phyloP scores from a whole-genome alignment of 2,888 invertebrate genomes.

The Chalcis sispes region DNA sequence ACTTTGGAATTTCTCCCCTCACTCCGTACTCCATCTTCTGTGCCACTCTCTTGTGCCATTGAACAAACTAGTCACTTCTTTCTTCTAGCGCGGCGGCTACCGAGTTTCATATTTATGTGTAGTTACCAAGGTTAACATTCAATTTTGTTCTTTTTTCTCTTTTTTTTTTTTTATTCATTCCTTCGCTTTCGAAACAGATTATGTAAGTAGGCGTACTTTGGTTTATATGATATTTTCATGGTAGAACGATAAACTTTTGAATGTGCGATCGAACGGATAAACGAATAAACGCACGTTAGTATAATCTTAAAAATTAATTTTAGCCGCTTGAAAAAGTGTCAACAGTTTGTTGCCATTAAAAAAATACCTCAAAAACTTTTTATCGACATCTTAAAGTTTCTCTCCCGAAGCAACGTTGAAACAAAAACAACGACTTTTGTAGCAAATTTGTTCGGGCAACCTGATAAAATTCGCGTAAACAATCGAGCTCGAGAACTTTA shows the following conservation, averaged over 20 bases:
- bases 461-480: not conserved
- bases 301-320: too few relatives aligned
- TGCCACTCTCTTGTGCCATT: conserved; percentile 68
- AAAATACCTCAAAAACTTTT: too few relatives aligned
- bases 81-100: conserved; percentile 69
- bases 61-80: conserved; percentile 76
- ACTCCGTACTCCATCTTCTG: conserved; percentile 60
- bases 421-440: too few relatives aligned
- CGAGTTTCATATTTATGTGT: conserved; percentile 71
- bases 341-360: too few relatives aligned
- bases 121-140: conserved; percentile 68
- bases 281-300: not conserved
- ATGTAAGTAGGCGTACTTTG: not conserved
- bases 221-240: not conserved
- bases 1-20: conserved; percentile 68
- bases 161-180: conserved; percentile 16
- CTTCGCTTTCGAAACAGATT: not conserved
- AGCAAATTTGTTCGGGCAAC: too few relatives aligned
- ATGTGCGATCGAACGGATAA: not conserved
- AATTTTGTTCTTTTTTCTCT: conserved; percentile 45
- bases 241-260: not conserved
- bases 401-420: too few relatives aligned
- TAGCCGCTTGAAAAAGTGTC: too few relatives aligned
- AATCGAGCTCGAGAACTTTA: conserved; percentile 15
- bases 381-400: too few relatives aligned